These are phyloP conservation scores for Intellagama lesueurii DNA, from an alignment of 2,797 vertebrate genomes.

Conservation along the genomic window DNA sequence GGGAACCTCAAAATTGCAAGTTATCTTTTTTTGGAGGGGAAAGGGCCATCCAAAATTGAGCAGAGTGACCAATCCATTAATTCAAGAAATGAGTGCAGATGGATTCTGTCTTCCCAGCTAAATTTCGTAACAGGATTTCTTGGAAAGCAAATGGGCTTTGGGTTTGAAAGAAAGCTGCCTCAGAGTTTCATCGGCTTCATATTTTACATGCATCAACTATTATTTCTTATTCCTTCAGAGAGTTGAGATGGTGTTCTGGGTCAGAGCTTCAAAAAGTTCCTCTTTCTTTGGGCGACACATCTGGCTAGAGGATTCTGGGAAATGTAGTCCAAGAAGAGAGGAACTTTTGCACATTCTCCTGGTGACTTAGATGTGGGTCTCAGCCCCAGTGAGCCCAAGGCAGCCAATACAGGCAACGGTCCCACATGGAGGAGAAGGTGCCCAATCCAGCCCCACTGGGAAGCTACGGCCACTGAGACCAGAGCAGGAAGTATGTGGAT, in stretches of 20 bases:
- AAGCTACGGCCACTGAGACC: too few relatives aligned
- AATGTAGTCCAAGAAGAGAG: too few relatives aligned
- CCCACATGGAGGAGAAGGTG: too few relatives aligned
- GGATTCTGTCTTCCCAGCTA: neutral
- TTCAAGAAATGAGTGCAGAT: neutral
- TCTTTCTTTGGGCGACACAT: too few relatives aligned
- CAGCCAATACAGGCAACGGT: too few relatives aligned
- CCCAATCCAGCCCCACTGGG: too few relatives aligned
- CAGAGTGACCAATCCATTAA: neutral
- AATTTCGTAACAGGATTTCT: neutral
- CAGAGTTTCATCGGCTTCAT: neutral
- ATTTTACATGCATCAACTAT: neutral
- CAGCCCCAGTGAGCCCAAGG: too few relatives aligned
- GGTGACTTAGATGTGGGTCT: too few relatives aligned
- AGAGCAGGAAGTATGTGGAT: too few relatives aligned
- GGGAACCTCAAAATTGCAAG: neutral
- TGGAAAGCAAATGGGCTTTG: neutral
- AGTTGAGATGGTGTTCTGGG: neutral
- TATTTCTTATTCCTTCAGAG: neutral
- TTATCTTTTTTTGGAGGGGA: too few relatives aligned
- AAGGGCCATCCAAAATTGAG: neutral
- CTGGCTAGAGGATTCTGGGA: too few relatives aligned
- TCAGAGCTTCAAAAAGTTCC: neutral
- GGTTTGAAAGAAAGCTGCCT: neutral
- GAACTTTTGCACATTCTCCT: too few relatives aligned